These are phyloP conservation scores for Apocheima hispidaria DNA, from an alignment of 2,888 invertebrate species.

Conservation along the genomic window DNA sequence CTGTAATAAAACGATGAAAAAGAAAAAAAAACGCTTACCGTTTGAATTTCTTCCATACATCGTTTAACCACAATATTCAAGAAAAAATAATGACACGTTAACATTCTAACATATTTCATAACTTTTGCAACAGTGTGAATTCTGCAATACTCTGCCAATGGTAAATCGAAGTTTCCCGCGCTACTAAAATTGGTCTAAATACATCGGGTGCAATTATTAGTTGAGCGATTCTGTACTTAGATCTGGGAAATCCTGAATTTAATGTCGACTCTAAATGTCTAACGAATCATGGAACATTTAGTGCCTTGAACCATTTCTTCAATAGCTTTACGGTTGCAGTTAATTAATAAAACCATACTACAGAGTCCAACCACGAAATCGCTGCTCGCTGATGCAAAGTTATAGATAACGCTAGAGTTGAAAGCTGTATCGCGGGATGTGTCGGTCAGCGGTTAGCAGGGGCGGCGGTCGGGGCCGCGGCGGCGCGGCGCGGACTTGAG, in stretches of 20 bases:
- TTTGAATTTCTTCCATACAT: no score
- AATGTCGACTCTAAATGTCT: no score
- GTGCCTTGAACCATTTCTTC: no score
- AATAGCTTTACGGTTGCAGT: no score
- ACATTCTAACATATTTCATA: not conserved
- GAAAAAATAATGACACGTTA: conserved; percentile 1
- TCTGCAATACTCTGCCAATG: not conserved
- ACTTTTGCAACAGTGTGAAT: not conserved
- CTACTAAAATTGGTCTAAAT: no score
- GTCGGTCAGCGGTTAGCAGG: conserved; percentile 87
- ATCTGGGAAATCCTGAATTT: no score
- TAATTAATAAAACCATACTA: not conserved
- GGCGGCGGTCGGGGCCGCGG: conserved; percentile 94
- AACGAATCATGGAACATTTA: no score
- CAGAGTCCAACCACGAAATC: not conserved
- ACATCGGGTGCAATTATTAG: no score
- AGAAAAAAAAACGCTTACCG: no score
- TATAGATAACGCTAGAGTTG: conserved; percentile 2
- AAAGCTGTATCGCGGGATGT: not conserved
- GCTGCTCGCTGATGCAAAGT: conserved; percentile 5
- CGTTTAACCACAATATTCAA: no score
- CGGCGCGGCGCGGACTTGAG: conserved; percentile 96
- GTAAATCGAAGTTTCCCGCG: not conserved
- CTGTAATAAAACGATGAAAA: not conserved
- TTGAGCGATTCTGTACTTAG: no score